phyloP scores from a whole-genome alignment of 2,888 invertebrate species.

The Miltochrista miniata region DNA sequence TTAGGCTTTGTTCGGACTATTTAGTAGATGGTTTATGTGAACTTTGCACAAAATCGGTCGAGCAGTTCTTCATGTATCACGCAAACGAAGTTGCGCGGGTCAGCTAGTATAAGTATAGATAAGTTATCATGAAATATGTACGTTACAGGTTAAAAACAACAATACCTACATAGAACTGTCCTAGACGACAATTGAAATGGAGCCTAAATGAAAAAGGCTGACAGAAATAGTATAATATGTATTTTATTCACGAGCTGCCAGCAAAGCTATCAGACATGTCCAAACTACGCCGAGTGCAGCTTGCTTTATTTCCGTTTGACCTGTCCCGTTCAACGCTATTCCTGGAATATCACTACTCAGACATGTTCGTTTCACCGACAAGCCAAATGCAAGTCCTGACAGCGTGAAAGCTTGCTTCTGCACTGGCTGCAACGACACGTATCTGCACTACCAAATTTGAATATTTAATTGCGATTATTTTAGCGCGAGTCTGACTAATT shows the following conservation, averaged over 20 bases:
- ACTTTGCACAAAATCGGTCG: too few species aligned
- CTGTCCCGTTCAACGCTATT: conserved; percentile 76
- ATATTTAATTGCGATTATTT: conserved; percentile 77
- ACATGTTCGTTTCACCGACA: conserved; percentile 76
- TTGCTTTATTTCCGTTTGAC: conserved; percentile 81
- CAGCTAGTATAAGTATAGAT: too few species aligned
- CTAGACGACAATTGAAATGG: conserved; percentile 43
- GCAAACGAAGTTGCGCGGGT: too few species aligned
- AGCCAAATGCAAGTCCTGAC: conserved; percentile 74
- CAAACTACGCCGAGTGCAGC: conserved; percentile 77
- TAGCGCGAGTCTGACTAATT: conserved; percentile 62
- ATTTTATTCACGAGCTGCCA: conserved; percentile 75
- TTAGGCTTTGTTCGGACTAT: too few species aligned
- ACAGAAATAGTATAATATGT: conserved; percentile 62
- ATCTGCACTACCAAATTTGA: conserved; percentile 76
- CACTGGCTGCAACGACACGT: conserved; percentile 63
- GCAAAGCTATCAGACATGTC: conserved; percentile 76
- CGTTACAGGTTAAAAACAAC: not conserved
- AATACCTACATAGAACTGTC: conserved; percentile 19
- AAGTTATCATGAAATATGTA: not conserved
- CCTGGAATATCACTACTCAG: conserved; percentile 69
- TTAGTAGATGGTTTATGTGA: too few species aligned
- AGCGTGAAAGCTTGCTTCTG: conserved; percentile 44
- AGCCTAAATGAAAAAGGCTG: conserved; percentile 48
- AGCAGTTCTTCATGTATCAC: too few species aligned